Base-by-base conservation (phyloP, 2,113 vertebrate genomes). In the Indicator maculatus region DNA sequence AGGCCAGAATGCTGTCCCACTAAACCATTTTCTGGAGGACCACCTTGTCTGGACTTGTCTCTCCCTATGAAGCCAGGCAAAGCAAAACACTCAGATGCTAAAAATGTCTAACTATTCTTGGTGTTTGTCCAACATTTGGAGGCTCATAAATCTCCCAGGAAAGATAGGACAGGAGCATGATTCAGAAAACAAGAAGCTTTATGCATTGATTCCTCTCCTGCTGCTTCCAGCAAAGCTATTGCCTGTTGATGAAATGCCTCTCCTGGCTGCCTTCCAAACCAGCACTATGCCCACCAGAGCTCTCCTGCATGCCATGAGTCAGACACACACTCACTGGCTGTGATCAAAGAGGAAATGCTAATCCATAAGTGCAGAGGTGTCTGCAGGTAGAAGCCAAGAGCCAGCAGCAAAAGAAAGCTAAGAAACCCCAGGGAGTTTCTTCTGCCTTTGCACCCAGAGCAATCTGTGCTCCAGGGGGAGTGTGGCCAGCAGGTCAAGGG, bases 11-110 rank as follows among this genome's bases (percentile, higher is more conserved):
- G 36, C 76, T 86, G 88, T 81, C 94, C 93, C 91, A 95, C 28
- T 88, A 95, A 97, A 96, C 95, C 94, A 96, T 96, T 97, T 97
- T 90, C 76, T 91, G 96, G 50, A 90, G 93, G 90, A 96, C 83
- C 95, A 95, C 88, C 88, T 95, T 96, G 96, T 66, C 95, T 72
- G 90, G 91, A 86, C 96, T 97, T 97, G 96, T 88, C 89, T 90
- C 78, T 44, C 86, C 24, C 0, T 56, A 55, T 6, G n/a, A 53
- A 95, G 89, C 70, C 83, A 95, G 90, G 95, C 79, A 90, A 93
- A 95, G 94, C 58, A 88, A 91, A 91, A 80, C 86, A 31, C 78
- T 93, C 91, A 93, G 90, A 90, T 94, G 86, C 95, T 95, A 91
- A 95, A 97, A 95, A 95, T 75, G 88, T 93, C 63, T 78, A 90